These are phyloP conservation scores for Rhabdomys pumilio DNA, from an alignment of 2,797 vertebrate genomes.

Conservation along the genomic window DNA sequence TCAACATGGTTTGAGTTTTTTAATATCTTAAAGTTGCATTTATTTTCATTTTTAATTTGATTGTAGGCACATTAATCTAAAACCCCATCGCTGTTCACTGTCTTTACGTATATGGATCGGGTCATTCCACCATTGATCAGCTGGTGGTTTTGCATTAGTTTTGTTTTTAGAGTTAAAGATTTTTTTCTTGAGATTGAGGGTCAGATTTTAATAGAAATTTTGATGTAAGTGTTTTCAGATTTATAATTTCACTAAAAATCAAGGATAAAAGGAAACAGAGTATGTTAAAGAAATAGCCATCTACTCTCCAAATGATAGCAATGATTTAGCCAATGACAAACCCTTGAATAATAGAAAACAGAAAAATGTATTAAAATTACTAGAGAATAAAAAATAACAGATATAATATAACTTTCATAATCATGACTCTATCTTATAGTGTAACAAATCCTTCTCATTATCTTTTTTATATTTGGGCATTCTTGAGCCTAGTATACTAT, in stretches of 20 bases:
- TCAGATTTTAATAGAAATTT: not conserved
- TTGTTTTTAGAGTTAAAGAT: not conserved
- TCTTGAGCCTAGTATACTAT: not conserved
- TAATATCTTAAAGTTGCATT: not conserved
- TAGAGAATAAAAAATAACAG: not conserved
- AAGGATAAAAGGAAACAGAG: not conserved
- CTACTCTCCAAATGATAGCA: not conserved
- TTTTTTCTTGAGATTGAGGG: not conserved
- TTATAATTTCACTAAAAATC: not conserved
- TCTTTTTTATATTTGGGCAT: too few species aligned
- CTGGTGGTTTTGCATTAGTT: not conserved
- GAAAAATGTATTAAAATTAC: not conserved
- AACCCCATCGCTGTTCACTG: not conserved
- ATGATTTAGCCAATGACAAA: not conserved
- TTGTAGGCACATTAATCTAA: not conserved
- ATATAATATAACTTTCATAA: not conserved
- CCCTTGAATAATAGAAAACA: not conserved
- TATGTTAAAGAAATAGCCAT: not conserved
- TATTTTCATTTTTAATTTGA: not conserved
- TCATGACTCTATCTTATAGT: not conserved
- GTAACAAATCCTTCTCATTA: slow-evolving; percentile 10
- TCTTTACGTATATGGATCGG: not conserved
- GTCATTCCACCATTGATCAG: not conserved
- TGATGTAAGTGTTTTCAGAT: not conserved
- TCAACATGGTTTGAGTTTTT: not conserved